Percentiles rank a stretch among this genome's conserved stretches.
Conservation (phyloP, 2,797 vertebrate genomes). For the Macropus fuliginosus region DNA sequence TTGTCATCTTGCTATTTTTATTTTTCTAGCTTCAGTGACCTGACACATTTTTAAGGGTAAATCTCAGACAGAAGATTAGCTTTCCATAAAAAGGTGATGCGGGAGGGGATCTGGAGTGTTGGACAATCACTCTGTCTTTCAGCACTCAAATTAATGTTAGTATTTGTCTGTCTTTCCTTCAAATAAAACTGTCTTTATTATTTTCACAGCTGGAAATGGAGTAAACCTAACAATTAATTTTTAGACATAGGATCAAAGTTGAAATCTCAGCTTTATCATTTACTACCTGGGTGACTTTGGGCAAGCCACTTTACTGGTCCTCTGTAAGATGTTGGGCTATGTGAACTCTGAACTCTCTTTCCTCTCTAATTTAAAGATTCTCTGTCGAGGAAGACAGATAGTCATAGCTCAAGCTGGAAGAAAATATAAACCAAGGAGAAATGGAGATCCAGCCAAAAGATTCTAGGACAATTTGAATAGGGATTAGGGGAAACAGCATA, state of each 20-base stretch:
- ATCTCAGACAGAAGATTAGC: not conserved
- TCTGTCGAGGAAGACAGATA: not conserved
- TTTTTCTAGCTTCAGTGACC: slow-evolving; percentile 11
- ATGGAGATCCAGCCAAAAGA: not conserved
- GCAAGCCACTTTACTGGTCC: not conserved
- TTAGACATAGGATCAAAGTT: not conserved
- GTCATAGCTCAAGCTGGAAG: not conserved
- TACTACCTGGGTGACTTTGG: not conserved
- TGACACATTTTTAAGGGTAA: not conserved
- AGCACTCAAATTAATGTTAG: not conserved
- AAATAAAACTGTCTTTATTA: too few relatives aligned
- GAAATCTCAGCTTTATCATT: not conserved
- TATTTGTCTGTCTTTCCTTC: too few relatives aligned
- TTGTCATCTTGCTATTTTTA: not conserved
- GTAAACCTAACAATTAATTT: not conserved
- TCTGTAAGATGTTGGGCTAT: not conserved
- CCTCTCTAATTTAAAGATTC: not conserved
- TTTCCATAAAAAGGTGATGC: not conserved
- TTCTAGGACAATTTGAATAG: not conserved
- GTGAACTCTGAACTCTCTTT: not conserved
- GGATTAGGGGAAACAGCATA: not conserved
- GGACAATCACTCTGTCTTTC: not conserved
- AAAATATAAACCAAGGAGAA: not conserved
- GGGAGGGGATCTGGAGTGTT: not conserved
- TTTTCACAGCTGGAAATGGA: not conserved